Evolutionary conservation across 2,888 invertebrate genomes (phyloP).

Genomic region (Epirrhoe tristata): DNA sequence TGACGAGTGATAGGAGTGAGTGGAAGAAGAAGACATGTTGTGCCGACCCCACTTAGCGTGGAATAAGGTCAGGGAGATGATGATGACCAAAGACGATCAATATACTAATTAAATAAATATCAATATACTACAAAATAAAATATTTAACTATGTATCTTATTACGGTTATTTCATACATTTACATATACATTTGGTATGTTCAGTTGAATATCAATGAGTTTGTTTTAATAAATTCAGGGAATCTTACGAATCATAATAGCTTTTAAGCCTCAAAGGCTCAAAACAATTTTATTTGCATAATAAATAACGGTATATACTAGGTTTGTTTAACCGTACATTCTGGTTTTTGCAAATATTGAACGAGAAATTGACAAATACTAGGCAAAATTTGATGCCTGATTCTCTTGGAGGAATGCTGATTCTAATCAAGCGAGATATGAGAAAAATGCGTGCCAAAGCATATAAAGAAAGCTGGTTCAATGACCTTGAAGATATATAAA

Average conservation of each 20-base stretch:
- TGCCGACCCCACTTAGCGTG: no score
- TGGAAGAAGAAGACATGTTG: no score
- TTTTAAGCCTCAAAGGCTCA: slow-evolving; percentile 9
- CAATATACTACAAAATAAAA: no score
- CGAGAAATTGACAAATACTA: slow-evolving; percentile 1
- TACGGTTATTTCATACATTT: background rate
- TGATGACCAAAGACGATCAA: no score
- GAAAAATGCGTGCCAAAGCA: background rate
- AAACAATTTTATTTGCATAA: slow-evolving; percentile 20
- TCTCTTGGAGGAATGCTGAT: background rate
- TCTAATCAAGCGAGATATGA: background rate
- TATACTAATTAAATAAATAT: no score
- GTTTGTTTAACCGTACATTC: slow-evolving; percentile 29
- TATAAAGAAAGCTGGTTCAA: no score
- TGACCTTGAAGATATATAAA: no score
- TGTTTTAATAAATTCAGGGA: slow-evolving; percentile 14
- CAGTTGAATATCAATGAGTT: background rate
- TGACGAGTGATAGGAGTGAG: no score
- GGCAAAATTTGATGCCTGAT: background rate
- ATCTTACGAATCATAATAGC: slow-evolving; percentile 19
- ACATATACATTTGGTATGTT: background rate
- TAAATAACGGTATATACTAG: slow-evolving; percentile 18
- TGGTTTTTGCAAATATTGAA: slow-evolving; percentile 22
- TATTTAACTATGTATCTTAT: no score
- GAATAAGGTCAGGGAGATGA: no score